These are phyloP conservation scores for Cisticola juncidis DNA, from an alignment of 2,113 vertebrate species.

Conservation along the genomic window DNA sequence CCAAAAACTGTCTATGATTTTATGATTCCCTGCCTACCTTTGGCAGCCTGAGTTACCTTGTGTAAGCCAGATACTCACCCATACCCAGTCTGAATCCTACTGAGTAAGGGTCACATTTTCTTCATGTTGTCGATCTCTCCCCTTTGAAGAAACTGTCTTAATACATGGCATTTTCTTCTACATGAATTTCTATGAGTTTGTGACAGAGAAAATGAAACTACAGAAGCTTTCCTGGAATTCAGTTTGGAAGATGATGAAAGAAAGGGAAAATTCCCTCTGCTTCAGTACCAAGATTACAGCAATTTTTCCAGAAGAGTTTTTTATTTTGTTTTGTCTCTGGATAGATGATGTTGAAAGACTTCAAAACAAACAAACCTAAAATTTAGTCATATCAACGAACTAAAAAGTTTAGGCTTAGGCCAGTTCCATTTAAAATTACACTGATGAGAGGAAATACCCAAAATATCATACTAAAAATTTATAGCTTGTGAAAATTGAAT, in stretches of 20 bases:
- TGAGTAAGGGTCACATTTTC: background rate
- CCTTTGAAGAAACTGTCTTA: background rate
- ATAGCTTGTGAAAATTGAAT: background rate
- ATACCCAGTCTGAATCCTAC: background rate
- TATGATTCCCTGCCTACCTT: background rate
- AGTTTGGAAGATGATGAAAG: constrained; percentile 17
- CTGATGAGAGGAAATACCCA: background rate
- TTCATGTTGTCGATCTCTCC: background rate
- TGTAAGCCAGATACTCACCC: background rate
- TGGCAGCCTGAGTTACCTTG: background rate
- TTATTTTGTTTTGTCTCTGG: background rate
- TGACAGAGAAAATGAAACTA: background rate
- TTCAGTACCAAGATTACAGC: background rate
- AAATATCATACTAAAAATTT: background rate
- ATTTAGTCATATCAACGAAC: background rate
- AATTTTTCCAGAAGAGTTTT: background rate
- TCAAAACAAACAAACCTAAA: background rate
- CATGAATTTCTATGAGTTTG: background rate
- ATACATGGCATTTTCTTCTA: background rate
- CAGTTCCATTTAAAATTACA: background rate
- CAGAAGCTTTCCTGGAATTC: constrained; percentile 13
- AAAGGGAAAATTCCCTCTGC: background rate
- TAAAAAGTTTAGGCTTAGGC: background rate
- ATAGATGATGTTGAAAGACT: background rate
- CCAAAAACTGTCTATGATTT: background rate